Base-by-base conservation (phyloP, 1,140 invertebrate species). In the Pristionchus pacificus region DNA sequence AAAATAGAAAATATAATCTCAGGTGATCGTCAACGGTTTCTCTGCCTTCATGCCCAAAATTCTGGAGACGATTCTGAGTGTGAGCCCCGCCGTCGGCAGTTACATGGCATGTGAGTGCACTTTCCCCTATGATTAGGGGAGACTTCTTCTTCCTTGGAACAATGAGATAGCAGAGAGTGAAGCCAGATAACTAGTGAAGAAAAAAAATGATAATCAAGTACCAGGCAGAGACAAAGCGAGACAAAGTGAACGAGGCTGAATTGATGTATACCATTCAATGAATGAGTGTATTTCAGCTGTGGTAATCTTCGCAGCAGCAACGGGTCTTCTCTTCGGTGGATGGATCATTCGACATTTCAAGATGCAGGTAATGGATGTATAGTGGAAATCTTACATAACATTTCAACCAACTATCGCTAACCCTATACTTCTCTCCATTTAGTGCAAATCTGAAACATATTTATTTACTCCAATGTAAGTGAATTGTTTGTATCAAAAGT, bases 1-100 rank as follows among this genome's bases (percentile, higher is more conserved):
- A 10, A 49, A 49, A 49, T 49, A 49, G 19, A 49, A 6, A 49
- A 10, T 49, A 10, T 10, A 49, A 10, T 49, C 19, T 19, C 38
- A 49, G 38, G 38, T 49, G 68, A 75, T 83, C 59, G 79, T 83
- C 70, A 83, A 83, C 57, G 81, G 81, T 19, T 83, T 83, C 61
- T 76, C 81, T 58, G 82, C 81, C 0, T 83, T 83, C 63, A 83
- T 83, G 81, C 81, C 81, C 10, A 83, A 83, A 71, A 83, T 83
- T 65, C 66, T 83, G 60, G 82, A 83, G 69, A 79, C 81, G 1
- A 68, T 83, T 19, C 61, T 83, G 27, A 79, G 72, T 31, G 83
- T 80, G 58, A 81, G 78, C 30, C 81, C 81, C 13, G 78, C 80
- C 1, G 70, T 74, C 32, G 82, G 75, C 2, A 73, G 78, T 0